Evolutionary conservation across 2,797 vertebrate genomes (phyloP).

Genomic region (Onychomys torridus): DNA sequence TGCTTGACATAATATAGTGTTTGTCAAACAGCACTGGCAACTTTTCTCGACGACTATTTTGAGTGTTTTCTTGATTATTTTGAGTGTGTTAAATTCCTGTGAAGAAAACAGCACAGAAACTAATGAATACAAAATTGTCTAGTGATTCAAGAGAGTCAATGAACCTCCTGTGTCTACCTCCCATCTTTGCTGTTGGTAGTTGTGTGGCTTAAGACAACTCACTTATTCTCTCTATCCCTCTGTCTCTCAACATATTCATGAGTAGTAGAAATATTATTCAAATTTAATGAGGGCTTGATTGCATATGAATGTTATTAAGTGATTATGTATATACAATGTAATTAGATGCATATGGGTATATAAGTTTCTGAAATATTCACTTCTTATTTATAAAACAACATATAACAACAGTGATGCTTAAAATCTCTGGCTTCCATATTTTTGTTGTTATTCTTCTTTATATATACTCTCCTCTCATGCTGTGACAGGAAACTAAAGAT

Average conservation of each 20-base stretch:
- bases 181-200: neutral
- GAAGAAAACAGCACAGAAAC: neutral
- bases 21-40: neutral
- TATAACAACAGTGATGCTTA: neutral
- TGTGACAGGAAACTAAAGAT: neutral
- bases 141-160: neutral
- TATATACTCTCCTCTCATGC: neutral
- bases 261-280: neutral
- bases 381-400: neutral
- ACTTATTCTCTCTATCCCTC: neutral
- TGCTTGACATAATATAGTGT: neutral
- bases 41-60: neutral
- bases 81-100: neutral
- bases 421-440: neutral
- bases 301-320: too few species aligned
- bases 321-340: neutral
- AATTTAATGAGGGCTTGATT: neutral
- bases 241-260: neutral
- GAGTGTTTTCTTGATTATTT: neutral
- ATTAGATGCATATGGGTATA: neutral
- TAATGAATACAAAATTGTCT: neutral
- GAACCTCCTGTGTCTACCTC: neutral
- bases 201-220: neutral
- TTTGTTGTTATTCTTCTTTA: neutral
- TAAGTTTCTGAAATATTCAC: neutral